Percentiles rank a stretch among this genome's conserved stretches.
These are phyloP conservation scores for Nycticebus coucang DNA, from an alignment of 2,113 vertebrate genomes.

Conservation along the genomic window DNA sequence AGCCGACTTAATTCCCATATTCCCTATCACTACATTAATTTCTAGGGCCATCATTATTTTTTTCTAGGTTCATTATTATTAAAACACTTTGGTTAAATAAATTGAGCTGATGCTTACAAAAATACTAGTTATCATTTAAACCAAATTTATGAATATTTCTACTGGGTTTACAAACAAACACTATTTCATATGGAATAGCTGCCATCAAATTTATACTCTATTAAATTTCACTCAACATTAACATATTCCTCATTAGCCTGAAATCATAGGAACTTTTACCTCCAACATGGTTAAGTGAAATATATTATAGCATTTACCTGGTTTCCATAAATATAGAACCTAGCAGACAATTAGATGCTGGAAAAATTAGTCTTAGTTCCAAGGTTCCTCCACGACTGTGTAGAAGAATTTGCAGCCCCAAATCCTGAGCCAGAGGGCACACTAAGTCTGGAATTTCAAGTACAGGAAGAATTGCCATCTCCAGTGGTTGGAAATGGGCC, in stretches of 20 bases:
- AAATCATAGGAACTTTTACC: not conserved
- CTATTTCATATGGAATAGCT: not conserved
- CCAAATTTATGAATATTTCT: slow-evolving; percentile 37
- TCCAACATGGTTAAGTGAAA: not conserved
- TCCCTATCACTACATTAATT: not conserved
- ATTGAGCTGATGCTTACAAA: not conserved
- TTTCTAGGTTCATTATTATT: not conserved
- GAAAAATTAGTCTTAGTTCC: not conserved
- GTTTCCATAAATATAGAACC: not conserved
- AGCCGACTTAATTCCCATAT: not conserved
- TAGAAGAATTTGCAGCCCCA: not conserved
- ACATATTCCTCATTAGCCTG: not conserved
- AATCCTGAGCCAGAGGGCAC: not conserved
- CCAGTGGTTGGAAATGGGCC: not conserved
- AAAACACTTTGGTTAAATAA: not conserved
- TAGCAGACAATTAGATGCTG: not conserved
- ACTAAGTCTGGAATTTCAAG: slow-evolving; percentile 4
- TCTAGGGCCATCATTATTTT: not conserved
- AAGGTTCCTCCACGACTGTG: not conserved
- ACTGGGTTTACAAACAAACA: not conserved
- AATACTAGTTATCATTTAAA: not conserved
- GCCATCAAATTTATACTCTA: not conserved
- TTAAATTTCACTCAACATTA: not conserved
- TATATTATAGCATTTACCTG: not conserved
- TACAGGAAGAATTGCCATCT: not conserved